Conservation (phyloP, 1,140 invertebrate genomes). For the Chelonus insularis region DNA sequence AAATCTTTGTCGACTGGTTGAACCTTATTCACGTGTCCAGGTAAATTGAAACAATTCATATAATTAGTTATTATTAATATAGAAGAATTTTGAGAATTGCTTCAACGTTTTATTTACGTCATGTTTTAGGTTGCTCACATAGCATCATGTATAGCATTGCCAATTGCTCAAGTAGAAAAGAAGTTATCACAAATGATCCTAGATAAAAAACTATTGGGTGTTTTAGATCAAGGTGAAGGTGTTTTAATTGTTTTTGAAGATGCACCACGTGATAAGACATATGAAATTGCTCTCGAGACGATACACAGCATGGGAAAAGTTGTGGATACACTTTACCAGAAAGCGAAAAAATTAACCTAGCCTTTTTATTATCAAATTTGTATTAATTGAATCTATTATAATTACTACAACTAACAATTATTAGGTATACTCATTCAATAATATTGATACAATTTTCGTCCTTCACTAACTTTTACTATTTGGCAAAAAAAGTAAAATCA, state of each 20-base stretch:
- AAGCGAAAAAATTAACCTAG: slow-evolving; percentile 97
- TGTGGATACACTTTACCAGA: slow-evolving; percentile 96
- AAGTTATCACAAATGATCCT: slow-evolving; percentile 99
- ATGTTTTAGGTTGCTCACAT: slow-evolving; percentile 72
- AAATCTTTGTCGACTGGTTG: slow-evolving; percentile 97
- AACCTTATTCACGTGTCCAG: slow-evolving; percentile 97
- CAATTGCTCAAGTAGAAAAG: slow-evolving; percentile 91
- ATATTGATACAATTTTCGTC: slow-evolving; percentile 38
- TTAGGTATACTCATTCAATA: slow-evolving; percentile 43
- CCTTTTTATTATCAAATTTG: slow-evolving; percentile 45
- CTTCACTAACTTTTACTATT: slow-evolving; percentile 25
- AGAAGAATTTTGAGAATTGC: too few relatives aligned
- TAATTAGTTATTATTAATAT: background rate
- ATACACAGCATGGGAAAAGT: slow-evolving; percentile 99
- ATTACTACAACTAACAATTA: slow-evolving; percentile 48
- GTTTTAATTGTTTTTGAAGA: slow-evolving; percentile 98
- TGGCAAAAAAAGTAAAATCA: background rate
- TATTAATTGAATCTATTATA: slow-evolving; percentile 43
- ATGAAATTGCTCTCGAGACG: slow-evolving; percentile 94
- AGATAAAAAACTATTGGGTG: slow-evolving; percentile 96
- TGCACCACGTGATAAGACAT: slow-evolving; percentile 92
- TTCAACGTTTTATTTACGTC: slow-evolving; percentile 1
- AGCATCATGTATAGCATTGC: slow-evolving; percentile 84
- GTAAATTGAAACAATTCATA: slow-evolving; percentile 59
- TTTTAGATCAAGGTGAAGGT: slow-evolving; percentile 96